Evolutionary conservation across 1,140 invertebrate species (phyloP), one percentile per base, ranked within the genome.

Genomic region (Proctacanthus coquilletti): DNA sequence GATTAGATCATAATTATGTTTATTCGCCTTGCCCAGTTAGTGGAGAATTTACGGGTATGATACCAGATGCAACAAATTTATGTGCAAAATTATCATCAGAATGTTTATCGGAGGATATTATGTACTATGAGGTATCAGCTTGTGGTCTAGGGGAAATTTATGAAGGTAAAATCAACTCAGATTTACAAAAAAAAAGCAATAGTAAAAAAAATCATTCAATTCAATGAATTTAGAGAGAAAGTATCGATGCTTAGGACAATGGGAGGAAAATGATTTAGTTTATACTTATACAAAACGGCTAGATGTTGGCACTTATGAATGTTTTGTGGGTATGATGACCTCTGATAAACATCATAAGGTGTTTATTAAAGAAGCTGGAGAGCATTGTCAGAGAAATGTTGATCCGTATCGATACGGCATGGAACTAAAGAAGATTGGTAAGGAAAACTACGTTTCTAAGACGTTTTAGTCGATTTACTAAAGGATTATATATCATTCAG

Each of bases 41-140:
- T 14, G 77, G 77, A 2, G 71, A 76, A 49, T 80, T 78, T 45
- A 71, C 63, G 18, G 77, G 77, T 27, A 56, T 62, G 27, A 74
- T 80, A 44, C 74, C 76, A 18, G 75, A 79, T 48, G 56, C 69
- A n/a, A 61, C 62, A 11, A 70, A 70, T 37, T 62, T 77, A 44
- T 81, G 77, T 53, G 75, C 76, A n/a, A 76, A 76, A 55, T 60
- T 81, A 20, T 73, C 71, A 42, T 80, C 76, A 21, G 76, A 80
- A 50, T 80, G 77, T 52, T 66, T 69, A 43, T 70, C 72, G 21
- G 70, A 71, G 11, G 75, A 80, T 50, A 63, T 75, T 20, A 81
- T 81, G 77, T 77, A 76, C 44, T 80, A 75, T 49, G 74, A 72
- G 47, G 75, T 80, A 10, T 71, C 64, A 18, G 71, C 75, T 36